phyloP scores from a whole-genome alignment of 2,888 invertebrate species.

The Ochropacha duplaris region DNA sequence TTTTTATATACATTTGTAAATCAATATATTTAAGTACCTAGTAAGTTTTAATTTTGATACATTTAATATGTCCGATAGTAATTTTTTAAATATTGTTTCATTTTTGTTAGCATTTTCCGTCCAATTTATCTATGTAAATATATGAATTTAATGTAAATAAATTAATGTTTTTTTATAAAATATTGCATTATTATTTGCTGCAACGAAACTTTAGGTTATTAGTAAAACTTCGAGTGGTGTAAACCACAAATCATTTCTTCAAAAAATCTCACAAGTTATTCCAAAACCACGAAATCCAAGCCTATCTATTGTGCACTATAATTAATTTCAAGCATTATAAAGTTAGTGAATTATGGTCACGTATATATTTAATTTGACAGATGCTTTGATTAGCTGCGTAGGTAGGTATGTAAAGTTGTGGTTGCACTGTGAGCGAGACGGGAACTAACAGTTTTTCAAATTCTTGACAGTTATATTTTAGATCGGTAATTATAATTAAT shows the following conservation, averaged over 20 bases:
- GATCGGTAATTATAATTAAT: too few species aligned
- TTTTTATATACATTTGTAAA: slow-evolving; percentile 12
- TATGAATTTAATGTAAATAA: slow-evolving; percentile 26
- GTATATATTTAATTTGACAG: slow-evolving; percentile 36
- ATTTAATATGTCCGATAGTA: slow-evolving; percentile 16
- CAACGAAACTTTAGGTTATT: too few species aligned
- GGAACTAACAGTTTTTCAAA: neutral
- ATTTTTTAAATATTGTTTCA: neutral
- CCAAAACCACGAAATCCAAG: slow-evolving; percentile 11
- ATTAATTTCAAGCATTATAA: slow-evolving; percentile 32
- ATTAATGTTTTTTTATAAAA: slow-evolving; percentile 20
- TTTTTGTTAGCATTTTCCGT: slow-evolving; percentile 17
- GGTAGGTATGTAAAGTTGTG: slow-evolving; percentile 15
- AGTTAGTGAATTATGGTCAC: slow-evolving; percentile 35
- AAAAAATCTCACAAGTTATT: neutral
- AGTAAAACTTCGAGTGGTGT: neutral
- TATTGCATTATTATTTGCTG: neutral
- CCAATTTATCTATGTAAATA: slow-evolving; percentile 23
- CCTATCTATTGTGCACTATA: slow-evolving; percentile 25
- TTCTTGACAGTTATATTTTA: neutral
- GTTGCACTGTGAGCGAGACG: slow-evolving; percentile 10
- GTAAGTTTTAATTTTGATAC: slow-evolving; percentile 19
- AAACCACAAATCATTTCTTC: neutral
- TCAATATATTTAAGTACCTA: slow-evolving; percentile 13
- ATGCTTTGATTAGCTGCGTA: slow-evolving; percentile 25